A percentile compares a stretch with the other conserved stretches of the same genome.
Evolutionary conservation across 1,140 invertebrate species (phyloP).

Genomic region (Cataglyphis hispanica): DNA sequence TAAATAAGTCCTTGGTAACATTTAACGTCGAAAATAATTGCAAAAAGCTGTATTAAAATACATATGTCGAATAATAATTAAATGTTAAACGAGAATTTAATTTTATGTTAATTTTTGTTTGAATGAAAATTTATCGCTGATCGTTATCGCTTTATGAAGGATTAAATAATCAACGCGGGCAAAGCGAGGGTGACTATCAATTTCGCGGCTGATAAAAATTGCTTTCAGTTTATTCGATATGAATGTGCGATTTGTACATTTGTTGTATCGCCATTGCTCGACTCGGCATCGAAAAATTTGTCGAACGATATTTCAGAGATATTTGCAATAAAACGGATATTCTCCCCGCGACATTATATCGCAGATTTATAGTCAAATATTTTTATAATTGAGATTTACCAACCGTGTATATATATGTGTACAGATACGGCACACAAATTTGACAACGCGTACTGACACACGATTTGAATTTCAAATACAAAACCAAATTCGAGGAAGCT

Average conservation of each 20-base stretch:
- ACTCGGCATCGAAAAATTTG: constrained; percentile 53
- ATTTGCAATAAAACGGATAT: constrained; percentile 72
- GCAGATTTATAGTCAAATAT: constrained; percentile 72
- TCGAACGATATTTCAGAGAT: constrained; percentile 60
- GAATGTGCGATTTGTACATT: constrained; percentile 43
- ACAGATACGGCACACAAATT: constrained; percentile 34
- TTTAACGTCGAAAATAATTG: not conserved
- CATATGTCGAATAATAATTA: not conserved
- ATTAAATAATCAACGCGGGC: constrained; percentile 52
- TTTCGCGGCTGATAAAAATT: constrained; percentile 53
- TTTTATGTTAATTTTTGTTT: not conserved
- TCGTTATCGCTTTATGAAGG: constrained; percentile 25
- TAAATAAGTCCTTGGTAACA: not conserved
- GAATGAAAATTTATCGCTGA: constrained; percentile 24
- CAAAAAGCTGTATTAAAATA: not conserved
- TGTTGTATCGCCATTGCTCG: constrained; percentile 4
- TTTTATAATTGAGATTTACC: constrained; percentile 67
- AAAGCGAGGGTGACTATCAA: constrained; percentile 40
- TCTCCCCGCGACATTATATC: constrained; percentile 59
- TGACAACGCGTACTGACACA: constrained; percentile 28
- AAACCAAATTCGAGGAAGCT: constrained; percentile 35
- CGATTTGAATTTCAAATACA: constrained; percentile 70
- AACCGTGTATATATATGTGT: constrained; percentile 41
- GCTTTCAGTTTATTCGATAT: constrained; percentile 52
- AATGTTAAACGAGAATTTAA: not conserved